Evolutionary conservation across 2,888 invertebrate species (phyloP), one percentile per base, ranked within the genome.

Genomic region (Eubasilissa splendida): DNA sequence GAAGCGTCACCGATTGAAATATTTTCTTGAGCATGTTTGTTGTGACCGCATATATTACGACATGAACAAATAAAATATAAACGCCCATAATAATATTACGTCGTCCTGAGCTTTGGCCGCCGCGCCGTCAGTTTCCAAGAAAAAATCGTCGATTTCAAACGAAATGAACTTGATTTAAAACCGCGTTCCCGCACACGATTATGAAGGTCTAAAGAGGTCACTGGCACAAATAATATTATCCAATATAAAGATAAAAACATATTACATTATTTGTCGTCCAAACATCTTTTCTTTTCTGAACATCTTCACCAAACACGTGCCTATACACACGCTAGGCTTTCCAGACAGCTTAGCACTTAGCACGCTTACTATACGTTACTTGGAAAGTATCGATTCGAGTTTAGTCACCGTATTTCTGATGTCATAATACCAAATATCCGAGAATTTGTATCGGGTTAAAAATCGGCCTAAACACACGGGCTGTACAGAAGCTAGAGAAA

Each of bases 381-480:
- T 33, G 79, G 83, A 83, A 83, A 80, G 22, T 83, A 83, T 83
- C 83, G 83, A 83, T 81, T 71, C 60, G 11, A 59, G 74, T 75
- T 76, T 82, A 83, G 78, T 83, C 83, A 82, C 77, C 70, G 56
- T 42, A 50, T 66, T 75, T 53, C 42, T 83, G 83, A 83, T 83
- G 83, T 83, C 83, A 83, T 83, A 78, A 60, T 68, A 66, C 76
- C 53, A 31, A 79, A 81, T 83, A 81, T 81, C 80, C 70, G 66
- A 77, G 73, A 77, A 75, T 78, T 65, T 76, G 70, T 63, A 52
- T 60, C 70, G 70, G 65, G 59, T 71, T 54, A 52, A 60, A 78
- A 78, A 63, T 60, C 42, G 58, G 42, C 42, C 42, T 42, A 42
- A 42, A 7, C 42, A 7, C 42, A 7, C 42, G 42, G 7, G 42